phyloP scores from a whole-genome alignment of 92 coral and sea anemone genomes.

The Epizoanthus illoricatus region DNA sequence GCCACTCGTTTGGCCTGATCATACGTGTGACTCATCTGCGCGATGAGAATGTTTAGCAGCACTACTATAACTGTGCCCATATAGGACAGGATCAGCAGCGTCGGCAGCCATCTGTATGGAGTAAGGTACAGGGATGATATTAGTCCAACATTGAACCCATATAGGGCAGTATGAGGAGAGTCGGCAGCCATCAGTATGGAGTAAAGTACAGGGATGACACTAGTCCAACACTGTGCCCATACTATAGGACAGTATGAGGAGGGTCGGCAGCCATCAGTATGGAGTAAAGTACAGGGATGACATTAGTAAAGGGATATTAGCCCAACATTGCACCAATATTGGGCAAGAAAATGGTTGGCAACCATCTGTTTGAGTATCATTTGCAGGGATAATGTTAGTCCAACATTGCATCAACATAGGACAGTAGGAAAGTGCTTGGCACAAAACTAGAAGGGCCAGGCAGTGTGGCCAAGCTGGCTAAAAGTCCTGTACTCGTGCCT shows the following conservation, averaged over 20 bases:
- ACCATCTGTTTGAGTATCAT: too few relatives aligned
- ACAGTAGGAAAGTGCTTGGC: too few relatives aligned
- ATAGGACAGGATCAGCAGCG: constrained; percentile 66
- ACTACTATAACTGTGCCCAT: constrained; percentile 85
- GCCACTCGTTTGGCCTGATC: constrained; percentile 74
- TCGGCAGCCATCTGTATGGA: constrained; percentile 66
- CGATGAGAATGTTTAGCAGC: constrained; percentile 78
- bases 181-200: constrained; percentile 64
- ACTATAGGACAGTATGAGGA: constrained; percentile 58
- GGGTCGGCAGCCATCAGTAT: constrained; percentile 67
- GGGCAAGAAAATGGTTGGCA: too few relatives aligned
- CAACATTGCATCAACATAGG: too few relatives aligned
- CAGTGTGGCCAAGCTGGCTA: too few relatives aligned
- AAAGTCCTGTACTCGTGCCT: too few relatives aligned
- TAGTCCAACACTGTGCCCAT: constrained; percentile 66
- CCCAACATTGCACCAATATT: neutral
- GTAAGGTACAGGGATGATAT: too few relatives aligned
- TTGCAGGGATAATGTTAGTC: too few relatives aligned
- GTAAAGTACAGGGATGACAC: too few relatives aligned
- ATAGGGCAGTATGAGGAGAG: constrained; percentile 64
- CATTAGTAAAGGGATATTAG: too few relatives aligned
- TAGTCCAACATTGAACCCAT: constrained; percentile 65
- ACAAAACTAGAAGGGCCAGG: too few relatives aligned
- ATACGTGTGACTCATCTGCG: constrained; percentile 80
- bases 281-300: too few relatives aligned